Evolutionary conservation across 1,140 invertebrate species (phyloP).

Genomic region (Rhyacophila brunnea): DNA sequence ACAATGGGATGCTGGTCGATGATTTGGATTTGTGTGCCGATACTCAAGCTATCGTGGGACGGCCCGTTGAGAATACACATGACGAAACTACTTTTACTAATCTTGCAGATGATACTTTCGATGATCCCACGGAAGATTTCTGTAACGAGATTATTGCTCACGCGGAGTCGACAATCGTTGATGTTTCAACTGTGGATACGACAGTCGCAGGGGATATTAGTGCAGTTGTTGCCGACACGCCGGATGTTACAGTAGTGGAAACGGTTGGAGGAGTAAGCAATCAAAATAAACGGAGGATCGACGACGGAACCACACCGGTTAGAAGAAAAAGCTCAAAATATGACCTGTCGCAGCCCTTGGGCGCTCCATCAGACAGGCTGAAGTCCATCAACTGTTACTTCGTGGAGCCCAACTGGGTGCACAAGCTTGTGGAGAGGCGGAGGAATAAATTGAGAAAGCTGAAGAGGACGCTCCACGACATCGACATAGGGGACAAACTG

Average conservation of each 20-base stretch:
- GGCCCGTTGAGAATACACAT: neutral
- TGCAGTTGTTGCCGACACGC: neutral
- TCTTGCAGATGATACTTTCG: neutral
- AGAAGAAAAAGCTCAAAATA: conserved; percentile 24
- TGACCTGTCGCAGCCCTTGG: conserved; percentile 7
- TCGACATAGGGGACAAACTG: neutral
- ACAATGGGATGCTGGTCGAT: conserved; percentile 23
- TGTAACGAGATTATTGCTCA: no score
- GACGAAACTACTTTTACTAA: no score
- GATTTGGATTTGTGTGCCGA: conserved; percentile 30
- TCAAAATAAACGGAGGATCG: conserved; percentile 11
- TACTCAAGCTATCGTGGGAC: conserved; percentile 17
- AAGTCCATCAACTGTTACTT: conserved; percentile 12
- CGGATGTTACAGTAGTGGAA: neutral
- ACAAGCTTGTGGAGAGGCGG: conserved; percentile 6
- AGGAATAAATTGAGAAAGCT: conserved; percentile 17
- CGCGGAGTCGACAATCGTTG: no score
- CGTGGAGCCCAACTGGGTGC: conserved; percentile 9
- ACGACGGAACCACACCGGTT: conserved; percentile 4
- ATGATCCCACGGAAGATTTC: no score
- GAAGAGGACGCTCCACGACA: conserved; percentile 3
- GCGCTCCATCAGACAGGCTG: conserved; percentile 2
- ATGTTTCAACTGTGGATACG: no score
- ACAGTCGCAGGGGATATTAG: neutral
- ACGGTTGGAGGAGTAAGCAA: neutral